These are phyloP conservation scores for Parasteatoda tepidariorum DNA, from an alignment of 1,140 invertebrate genomes.

Conservation along the genomic window DNA sequence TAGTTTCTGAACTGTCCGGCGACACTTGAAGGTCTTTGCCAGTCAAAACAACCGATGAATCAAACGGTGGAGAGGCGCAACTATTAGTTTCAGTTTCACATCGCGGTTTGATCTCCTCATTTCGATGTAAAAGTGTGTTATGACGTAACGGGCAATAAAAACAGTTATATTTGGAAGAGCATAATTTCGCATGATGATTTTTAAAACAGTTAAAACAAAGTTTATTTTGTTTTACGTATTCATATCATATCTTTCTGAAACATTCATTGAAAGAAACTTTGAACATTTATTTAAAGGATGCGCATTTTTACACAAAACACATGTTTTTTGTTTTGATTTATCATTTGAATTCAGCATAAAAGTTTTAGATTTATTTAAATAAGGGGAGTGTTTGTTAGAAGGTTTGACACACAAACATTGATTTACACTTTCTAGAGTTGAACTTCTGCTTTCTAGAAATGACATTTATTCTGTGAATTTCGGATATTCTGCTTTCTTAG, in stretches of 20 bases:
- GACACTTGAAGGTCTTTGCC: neutral
- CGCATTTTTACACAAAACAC: neutral
- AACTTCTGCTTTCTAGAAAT: neutral
- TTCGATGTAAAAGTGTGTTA: neutral
- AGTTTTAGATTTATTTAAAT: neutral
- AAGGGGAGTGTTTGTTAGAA: neutral
- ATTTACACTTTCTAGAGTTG: neutral
- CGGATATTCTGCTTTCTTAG: neutral
- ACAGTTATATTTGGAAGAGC: neutral
- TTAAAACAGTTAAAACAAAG: neutral
- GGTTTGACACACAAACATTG: neutral
- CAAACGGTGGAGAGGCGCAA: neutral
- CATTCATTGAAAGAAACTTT: neutral
- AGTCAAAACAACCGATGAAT: neutral
- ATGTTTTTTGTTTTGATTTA: neutral
- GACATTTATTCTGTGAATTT: neutral
- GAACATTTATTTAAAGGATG: conserved; percentile 2
- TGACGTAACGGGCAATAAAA: neutral
- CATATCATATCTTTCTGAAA: neutral
- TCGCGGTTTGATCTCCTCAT: neutral
- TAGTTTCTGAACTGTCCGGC: neutral
- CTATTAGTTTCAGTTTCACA: neutral
- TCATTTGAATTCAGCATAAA: neutral
- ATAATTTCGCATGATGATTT: neutral
- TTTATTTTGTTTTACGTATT: neutral